Conservation (phyloP, 2,888 invertebrate genomes). For the Hydrotaea cyrtoneurina region DNA sequence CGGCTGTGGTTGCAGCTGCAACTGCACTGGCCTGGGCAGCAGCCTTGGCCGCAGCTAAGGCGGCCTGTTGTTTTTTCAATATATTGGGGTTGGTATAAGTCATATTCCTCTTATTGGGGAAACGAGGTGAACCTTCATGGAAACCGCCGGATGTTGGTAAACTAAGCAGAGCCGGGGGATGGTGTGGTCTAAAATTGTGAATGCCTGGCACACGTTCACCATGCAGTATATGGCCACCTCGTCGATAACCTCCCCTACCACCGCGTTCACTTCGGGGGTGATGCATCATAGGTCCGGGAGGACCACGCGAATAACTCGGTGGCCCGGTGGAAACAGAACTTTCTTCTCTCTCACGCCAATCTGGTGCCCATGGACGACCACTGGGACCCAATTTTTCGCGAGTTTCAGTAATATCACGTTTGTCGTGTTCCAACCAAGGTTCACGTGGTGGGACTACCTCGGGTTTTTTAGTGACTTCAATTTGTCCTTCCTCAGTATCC, state of each 20-base stretch:
- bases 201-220: slow-evolving; percentile 73
- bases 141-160: slow-evolving; percentile 72
- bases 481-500: slow-evolving; percentile 77
- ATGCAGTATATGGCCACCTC: slow-evolving; percentile 72
- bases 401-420: slow-evolving; percentile 70
- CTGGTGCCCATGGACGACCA: slow-evolving; percentile 73
- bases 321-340: slow-evolving; percentile 61
- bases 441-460: slow-evolving; percentile 62
- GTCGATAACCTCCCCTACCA: slow-evolving; percentile 72
- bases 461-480: slow-evolving; percentile 57
- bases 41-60: slow-evolving; percentile 71
- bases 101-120: slow-evolving; percentile 78
- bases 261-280: slow-evolving; percentile 75
- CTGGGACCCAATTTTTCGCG: slow-evolving; percentile 61
- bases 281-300: slow-evolving; percentile 66
- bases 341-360: slow-evolving; percentile 76
- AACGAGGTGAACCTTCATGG: slow-evolving; percentile 72
- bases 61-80: slow-evolving; percentile 74
- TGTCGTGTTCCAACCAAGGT: slow-evolving; percentile 69
- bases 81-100: slow-evolving; percentile 77
- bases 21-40: slow-evolving; percentile 78
- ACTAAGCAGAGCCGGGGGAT: slow-evolving; percentile 77
- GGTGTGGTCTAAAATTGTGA: slow-evolving; percentile 74
- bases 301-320: slow-evolving; percentile 66
- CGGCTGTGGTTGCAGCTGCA: slow-evolving; percentile 78